Conservation (phyloP, 2,113 vertebrate species). For the Otus sunia region DNA sequence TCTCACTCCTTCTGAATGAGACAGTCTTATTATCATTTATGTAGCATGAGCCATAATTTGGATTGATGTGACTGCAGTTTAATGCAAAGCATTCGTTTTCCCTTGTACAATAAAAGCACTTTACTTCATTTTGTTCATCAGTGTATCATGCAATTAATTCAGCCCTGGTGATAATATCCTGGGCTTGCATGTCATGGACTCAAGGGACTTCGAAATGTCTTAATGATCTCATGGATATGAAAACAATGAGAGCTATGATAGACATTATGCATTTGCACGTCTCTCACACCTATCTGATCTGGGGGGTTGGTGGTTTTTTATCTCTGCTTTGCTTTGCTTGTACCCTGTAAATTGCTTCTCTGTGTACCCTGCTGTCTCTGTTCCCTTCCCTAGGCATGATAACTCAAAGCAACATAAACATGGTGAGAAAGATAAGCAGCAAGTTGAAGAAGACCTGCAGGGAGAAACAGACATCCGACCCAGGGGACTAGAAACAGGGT, state of each 20-base stretch:
- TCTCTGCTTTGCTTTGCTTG: not conserved
- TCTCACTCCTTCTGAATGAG: not conserved
- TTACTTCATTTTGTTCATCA: not conserved
- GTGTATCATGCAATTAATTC: not conserved
- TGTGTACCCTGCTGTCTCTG: not conserved
- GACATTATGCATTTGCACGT: not conserved
- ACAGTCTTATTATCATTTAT: slow-evolving; percentile 21
- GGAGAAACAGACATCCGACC: not conserved
- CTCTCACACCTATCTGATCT: not conserved
- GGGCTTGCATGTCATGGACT: not conserved
- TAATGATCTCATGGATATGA: not conserved
- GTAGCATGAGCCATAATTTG: slow-evolving; percentile 3
- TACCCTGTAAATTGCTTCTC: not conserved
- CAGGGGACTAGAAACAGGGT: not conserved
- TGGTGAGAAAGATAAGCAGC: slow-evolving; percentile 1
- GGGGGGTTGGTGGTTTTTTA: slow-evolving; percentile 4
- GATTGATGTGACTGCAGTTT: slow-evolving; percentile 10
- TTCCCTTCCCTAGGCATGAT: not conserved
- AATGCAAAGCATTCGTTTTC: not conserved
- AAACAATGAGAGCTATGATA: not conserved
- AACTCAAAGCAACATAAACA: not conserved
- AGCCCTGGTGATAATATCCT: not conserved
- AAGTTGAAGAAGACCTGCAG: not conserved
- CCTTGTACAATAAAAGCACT: slow-evolving; percentile 6
- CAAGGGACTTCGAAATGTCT: not conserved